Base-by-base conservation (phyloP, 2,113 vertebrate genomes). In the Xenopus borealis region DNA sequence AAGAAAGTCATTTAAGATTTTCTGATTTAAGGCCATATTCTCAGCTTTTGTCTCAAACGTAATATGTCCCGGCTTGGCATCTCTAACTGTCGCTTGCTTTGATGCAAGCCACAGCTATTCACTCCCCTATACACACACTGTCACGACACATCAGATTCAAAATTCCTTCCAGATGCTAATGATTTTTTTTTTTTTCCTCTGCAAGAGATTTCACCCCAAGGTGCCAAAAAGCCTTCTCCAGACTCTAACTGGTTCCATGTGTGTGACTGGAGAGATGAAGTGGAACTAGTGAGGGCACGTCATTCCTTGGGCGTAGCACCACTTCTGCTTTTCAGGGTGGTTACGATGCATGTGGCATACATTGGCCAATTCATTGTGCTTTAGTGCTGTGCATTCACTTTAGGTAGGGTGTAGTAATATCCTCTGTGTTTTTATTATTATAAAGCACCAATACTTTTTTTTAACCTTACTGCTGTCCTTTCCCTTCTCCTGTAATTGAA, bases 251-350 rank as follows among this genome's bases (percentile, higher is more conserved):
- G 66, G 45, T 62, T 63, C 59, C 66, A 69, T 69, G 47, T 76
- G 66, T 76, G 74, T 76, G 67, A 76, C 74, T 18, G 69, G 23
- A 76, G 23, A 70, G 27, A 70, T 16, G 44, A 69, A 77, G 47
- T 63, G 66, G 67, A 77, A 77, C 18, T 70, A 64, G 46, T 45
- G 40, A 9, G 55, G 72, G 72, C 17, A 59, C 14, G 67, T 47
- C 50, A 57, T 40, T 46, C 13, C 59, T 47, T 64, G 74, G 74
- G 66, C 59, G 74, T 77, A 70, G 12, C 55, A 64, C 61, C 61
- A 64, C 61, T 64, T 18, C 74, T 77, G 74, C 74, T 77, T 77
- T 77, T 70, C 66, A 69, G 67, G 74, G 59, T 76, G 66, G 64
- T 77, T 64, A 64, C 53, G 33, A 45, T 23, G 65, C n/a, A 10